These are phyloP conservation scores for Typhlomys cinereus DNA, from an alignment of 2,113 vertebrate genomes.

Conservation along the genomic window DNA sequence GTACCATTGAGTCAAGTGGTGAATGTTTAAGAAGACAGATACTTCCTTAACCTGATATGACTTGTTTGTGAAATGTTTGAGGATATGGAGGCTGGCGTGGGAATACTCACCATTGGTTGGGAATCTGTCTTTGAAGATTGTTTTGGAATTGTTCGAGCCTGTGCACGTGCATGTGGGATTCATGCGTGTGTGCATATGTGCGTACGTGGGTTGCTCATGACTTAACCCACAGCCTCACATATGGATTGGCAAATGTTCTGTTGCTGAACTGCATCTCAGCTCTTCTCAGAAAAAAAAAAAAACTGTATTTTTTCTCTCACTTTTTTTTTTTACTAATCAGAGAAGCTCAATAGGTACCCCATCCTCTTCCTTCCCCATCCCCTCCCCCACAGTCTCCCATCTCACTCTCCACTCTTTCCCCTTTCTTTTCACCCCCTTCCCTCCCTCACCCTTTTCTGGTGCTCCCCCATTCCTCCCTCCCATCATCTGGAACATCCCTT, in stretches of 20 bases:
- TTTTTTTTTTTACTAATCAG: too few species aligned
- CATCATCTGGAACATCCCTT: too few species aligned
- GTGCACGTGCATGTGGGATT: neutral
- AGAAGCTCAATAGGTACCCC: too few species aligned
- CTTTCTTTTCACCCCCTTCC: too few species aligned
- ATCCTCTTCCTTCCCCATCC: too few species aligned
- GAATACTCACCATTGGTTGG: neutral
- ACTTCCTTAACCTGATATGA: neutral
- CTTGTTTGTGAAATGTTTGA: conserved; percentile 1
- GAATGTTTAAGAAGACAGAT: conserved; percentile 4
- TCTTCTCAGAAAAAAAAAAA: neutral
- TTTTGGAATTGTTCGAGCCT: neutral
- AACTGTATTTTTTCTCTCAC: too few species aligned
- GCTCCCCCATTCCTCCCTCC: too few species aligned
- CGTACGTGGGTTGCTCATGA: neutral
- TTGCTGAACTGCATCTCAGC: neutral
- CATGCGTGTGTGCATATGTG: neutral
- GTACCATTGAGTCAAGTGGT: neutral
- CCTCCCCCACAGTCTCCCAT: too few species aligned
- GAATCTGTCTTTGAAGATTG: neutral
- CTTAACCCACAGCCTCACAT: neutral
- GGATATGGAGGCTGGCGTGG: neutral
- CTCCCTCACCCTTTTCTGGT: too few species aligned
- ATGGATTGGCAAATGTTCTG: neutral
- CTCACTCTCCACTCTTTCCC: too few species aligned